phyloP scores from a whole-genome alignment of 2,888 invertebrate species.

The Caradrina kadenii region DNA sequence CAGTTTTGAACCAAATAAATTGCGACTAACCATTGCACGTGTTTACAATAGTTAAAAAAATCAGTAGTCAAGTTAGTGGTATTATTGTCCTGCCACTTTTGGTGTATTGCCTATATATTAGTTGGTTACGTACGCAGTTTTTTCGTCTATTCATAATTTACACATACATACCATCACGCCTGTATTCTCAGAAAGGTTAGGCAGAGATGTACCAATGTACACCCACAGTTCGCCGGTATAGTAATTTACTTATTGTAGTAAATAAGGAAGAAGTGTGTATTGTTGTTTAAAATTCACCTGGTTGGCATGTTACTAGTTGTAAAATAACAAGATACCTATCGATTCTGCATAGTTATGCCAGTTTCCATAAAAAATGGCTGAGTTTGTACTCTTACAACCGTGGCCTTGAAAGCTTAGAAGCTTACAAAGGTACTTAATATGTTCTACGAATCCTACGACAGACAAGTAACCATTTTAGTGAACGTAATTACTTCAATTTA shows the following conservation, averaged over 20 bases:
- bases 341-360: conserved; percentile 10
- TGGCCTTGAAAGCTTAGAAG: conserved; percentile 48
- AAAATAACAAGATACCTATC: conserved; percentile 19
- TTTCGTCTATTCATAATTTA: too few species aligned
- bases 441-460: conserved; percentile 2
- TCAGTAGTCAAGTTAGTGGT: too few species aligned
- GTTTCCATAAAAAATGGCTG: conserved; percentile 24
- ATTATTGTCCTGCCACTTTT: not conserved
- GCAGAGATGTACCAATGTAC: too few species aligned
- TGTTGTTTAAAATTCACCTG: not conserved
- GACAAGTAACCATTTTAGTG: not conserved
- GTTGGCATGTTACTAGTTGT: not conserved
- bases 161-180: too few species aligned
- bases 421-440: conserved; percentile 18
- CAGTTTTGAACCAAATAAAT: too few species aligned
- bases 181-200: too few species aligned
- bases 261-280: not conserved
- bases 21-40: too few species aligned
- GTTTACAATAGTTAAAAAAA: too few species aligned
- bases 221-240: too few species aligned
- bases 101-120: too few species aligned
- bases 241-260: not conserved
- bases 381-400: conserved; percentile 25
- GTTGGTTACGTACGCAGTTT: too few species aligned
- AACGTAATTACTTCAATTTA: not conserved